Evolutionary conservation across 2,888 invertebrate genomes (phyloP), one percentile per base, ranked within the genome.

Genomic region (Pammene fasciana): DNA sequence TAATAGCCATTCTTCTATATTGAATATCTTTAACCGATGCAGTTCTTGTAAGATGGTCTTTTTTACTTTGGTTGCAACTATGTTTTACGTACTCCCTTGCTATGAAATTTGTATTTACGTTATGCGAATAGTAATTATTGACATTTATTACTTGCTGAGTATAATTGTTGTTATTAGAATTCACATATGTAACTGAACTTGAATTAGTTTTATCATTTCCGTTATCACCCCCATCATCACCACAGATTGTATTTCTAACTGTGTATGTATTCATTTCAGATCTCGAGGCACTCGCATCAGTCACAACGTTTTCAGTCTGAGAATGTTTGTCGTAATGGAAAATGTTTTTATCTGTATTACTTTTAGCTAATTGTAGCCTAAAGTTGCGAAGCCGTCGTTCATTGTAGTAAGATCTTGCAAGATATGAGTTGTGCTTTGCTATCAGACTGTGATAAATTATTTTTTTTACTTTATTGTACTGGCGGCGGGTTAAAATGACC

Each of bases 391-490:
- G 18, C n/a, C 26, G 46, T 9, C 45, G 55, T 18, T 56, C 36
- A 6, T 75, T 55, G 55, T 72, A 74, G 55, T 61, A 66, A 43
- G 8, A 13, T 59, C 36, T 57, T 10, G 16, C 5, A 14, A 43
- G 38, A 48, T 38, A n/a, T 60, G 64, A 70, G 36, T 70, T 71
- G 68, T 71, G 82, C 52, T 66, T 77, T 41, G 59, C 65, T 57
- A 77, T 73, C 0, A 76, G 52, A 41, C 41, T 80, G 70, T 74
- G 81, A 71, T 84, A 82, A 61, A 89, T 85, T 1, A 81, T 83
- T 75, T 74, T 84, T 72, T 84, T 90, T 5, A 91, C 81, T 81
- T 85, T 89, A 1, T 81, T 75, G 55, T 89, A 90, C 76, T 91
- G 91, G 73, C 83, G 83, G 34, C 81, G 78, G 0, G 89, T 80